Conservation (phyloP, 2,113 vertebrate genomes). For the Aix galericulata region DNA sequence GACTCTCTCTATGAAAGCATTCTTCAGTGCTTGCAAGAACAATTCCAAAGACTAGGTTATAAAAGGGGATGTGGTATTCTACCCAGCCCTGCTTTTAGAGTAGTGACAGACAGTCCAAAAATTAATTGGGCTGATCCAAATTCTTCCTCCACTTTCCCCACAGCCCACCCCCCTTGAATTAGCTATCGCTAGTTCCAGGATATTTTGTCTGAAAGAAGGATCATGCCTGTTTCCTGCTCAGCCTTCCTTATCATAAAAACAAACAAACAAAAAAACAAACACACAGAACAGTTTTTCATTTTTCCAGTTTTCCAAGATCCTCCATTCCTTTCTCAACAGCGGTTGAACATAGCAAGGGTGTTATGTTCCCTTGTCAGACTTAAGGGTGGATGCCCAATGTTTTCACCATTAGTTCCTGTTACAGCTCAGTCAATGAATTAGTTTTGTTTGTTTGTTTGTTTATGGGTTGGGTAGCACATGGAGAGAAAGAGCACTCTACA, state of each 20-base stretch:
- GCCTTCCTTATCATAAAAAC: neutral
- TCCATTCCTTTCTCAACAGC: neutral
- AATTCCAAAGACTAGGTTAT: neutral
- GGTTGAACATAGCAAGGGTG: neutral
- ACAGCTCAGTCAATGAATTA: neutral
- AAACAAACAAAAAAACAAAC: neutral
- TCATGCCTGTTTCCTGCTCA: neutral
- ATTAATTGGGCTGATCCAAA: neutral
- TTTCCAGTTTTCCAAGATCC: neutral
- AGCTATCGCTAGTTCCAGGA: neutral
- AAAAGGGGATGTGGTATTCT: neutral
- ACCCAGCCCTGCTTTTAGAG: neutral
- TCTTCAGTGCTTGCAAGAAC: neutral
- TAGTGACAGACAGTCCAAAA: neutral
- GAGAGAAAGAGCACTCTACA: neutral
- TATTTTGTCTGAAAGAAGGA: neutral
- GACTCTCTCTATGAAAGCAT: neutral
- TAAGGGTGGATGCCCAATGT: accelerated
- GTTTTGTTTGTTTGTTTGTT: neutral
- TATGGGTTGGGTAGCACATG: neutral
- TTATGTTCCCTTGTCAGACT: neutral
- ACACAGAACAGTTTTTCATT: neutral
- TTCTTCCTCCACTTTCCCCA: neutral
- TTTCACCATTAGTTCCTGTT: neutral
- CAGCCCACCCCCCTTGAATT: neutral